phyloP scores from a whole-genome alignment of 2,888 invertebrate genomes.

The Ryuthela nishihirai region DNA sequence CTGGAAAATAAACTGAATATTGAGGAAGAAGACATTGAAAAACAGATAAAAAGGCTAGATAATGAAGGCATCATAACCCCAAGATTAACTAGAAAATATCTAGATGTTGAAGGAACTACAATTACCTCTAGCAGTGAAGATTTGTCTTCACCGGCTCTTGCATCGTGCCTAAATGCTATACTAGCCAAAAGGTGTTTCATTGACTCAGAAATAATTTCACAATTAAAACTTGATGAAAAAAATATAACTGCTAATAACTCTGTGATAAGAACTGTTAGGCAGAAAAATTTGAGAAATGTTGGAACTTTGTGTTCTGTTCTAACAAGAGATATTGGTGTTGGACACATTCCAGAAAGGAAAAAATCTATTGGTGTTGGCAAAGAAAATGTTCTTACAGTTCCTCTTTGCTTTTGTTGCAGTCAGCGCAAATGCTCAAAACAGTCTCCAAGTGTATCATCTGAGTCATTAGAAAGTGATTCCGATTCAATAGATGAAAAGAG shows the following conservation, averaged over 20 bases:
- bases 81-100: slow-evolving; percentile 21
- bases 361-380: slow-evolving; percentile 56
- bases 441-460: slow-evolving; percentile 21
- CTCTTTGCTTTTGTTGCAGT: slow-evolving; percentile 3
- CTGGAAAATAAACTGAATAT: slow-evolving; percentile 24
- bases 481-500: slow-evolving; percentile 20
- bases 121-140: background rate
- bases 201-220: slow-evolving; percentile 13
- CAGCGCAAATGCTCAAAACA: slow-evolving; percentile 6
- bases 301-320: slow-evolving; percentile 56
- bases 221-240: slow-evolving; percentile 5
- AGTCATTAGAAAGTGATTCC: slow-evolving; percentile 29
- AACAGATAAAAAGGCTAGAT: slow-evolving; percentile 22
- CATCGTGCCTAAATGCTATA: slow-evolving; percentile 19
- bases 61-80: slow-evolving; percentile 33
- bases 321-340: slow-evolving; percentile 62
- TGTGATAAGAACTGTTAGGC: too few species aligned
- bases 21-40: slow-evolving; percentile 16
- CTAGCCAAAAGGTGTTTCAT: slow-evolving; percentile 10
- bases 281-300: slow-evolving; percentile 15
- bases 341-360: slow-evolving; percentile 39
- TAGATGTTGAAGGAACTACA: background rate
- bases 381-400: slow-evolving; percentile 43
- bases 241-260: background rate
- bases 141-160: slow-evolving; percentile 23